Base-by-base conservation (phyloP, 2,888 invertebrate species). In the Drosophila paramelanica region DNA sequence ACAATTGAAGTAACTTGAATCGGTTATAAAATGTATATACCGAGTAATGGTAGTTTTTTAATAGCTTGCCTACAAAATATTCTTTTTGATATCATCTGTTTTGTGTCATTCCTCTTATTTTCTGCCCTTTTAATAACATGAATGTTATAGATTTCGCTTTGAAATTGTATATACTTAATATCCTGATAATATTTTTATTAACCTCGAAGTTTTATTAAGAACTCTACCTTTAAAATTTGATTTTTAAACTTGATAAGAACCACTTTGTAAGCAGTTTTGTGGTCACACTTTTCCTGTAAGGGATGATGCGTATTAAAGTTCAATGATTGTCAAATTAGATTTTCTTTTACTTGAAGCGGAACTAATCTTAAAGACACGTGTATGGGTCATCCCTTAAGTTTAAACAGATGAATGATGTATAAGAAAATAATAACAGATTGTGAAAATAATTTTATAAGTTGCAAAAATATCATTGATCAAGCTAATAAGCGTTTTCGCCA, bases 301-400 rank as follows among this genome's bases (percentile, higher is more conserved):
- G 73, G 67, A 31, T 70, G 71, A 5, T 60, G 14, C 10, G 14
- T 11, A 45, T 38, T 50, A n/a, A 58, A 52, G 33, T 57, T 57
- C 59, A 53, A 55, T 55, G 76, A 53, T 50, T 53, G 67, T 51
- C 33, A 67, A 67, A 67, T 70, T 72, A 57, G 64, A 69, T 62
- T 73, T 49, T 65, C 51, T 42, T 53, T 50, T 49, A 39, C 58
- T 53, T 52, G 58, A 61, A 39, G 39, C 57, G 73, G 23, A 64
- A 51, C 46, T 42, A 68, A 76, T 67, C 42, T 33, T 6, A 7
- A 25, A 17, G 50, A 76, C 74, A 75, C 74, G 74, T 75, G 74
- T 57, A 7, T 39, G 39, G 43, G 47, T 42, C 65, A 64, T 33
- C 58, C 67, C 55, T 42, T 42, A 45, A 45, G 25, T 20, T 7